Conservation (phyloP, 2,888 invertebrate species). For the Eristalis pertinax region DNA sequence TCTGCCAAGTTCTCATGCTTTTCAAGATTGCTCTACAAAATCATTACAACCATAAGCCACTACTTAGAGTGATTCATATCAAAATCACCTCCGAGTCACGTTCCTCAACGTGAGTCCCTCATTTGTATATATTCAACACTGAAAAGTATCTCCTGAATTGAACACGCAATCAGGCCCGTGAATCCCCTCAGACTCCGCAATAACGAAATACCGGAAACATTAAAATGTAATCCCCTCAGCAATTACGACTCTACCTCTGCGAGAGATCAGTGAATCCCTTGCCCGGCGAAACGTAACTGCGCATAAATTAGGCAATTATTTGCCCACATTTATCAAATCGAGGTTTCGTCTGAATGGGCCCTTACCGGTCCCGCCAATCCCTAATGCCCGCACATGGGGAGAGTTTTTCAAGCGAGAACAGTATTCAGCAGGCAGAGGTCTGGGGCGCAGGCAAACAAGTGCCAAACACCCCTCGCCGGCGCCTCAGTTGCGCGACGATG, state of each 20-base stretch:
- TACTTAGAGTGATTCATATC: not conserved
- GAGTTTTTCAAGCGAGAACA: not conserved
- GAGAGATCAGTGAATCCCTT: not conserved
- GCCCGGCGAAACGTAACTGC: not conserved
- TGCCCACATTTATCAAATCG: constrained; percentile 71
- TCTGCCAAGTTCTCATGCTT: no score
- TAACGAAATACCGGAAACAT: constrained; percentile 50
- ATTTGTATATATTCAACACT: not conserved
- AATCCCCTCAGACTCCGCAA: not conserved
- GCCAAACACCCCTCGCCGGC: constrained; percentile 59
- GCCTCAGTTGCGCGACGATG: not conserved
- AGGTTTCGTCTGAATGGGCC: constrained; percentile 55
- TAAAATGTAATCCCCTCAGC: constrained; percentile 68
- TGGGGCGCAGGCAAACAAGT: constrained; percentile 69
- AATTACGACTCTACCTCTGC: constrained; percentile 51
- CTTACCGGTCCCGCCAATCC: not conserved
- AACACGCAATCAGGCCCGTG: not conserved
- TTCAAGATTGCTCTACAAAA: not conserved
- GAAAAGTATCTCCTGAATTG: not conserved
- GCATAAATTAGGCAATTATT: constrained; percentile 73
- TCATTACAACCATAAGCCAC: not conserved
- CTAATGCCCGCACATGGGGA: constrained; percentile 31
- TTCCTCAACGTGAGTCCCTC: not conserved
- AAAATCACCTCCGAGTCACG: not conserved
- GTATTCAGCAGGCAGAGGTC: no score